Percentiles rank a stretch among this genome's conserved stretches.
These are phyloP conservation scores for Burhinus bistriatus DNA, from an alignment of 2,113 vertebrate species.

Conservation along the genomic window DNA sequence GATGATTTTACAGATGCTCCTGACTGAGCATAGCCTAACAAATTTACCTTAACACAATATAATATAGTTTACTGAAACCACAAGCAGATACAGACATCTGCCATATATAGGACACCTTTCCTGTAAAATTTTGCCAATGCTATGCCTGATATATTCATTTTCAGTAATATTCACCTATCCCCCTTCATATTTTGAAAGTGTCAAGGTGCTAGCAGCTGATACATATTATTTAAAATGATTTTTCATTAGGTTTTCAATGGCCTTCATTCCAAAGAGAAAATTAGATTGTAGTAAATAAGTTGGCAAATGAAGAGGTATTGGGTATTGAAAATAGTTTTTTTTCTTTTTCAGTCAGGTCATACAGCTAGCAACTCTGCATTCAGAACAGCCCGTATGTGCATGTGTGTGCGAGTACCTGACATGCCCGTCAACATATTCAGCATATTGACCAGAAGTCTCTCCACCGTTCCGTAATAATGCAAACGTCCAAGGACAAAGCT, in stretches of 20 bases:
- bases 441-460: not conserved
- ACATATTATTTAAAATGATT: not conserved
- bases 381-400: not conserved
- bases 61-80: slow-evolving; percentile 17
- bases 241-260: not conserved
- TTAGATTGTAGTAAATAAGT: not conserved
- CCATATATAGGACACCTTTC: not conserved
- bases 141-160: not conserved
- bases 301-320: not conserved
- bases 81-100: slow-evolving; percentile 42
- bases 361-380: not conserved
- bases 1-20: slow-evolving; percentile 33
- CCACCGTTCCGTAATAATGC: not conserved
- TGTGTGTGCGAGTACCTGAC: not conserved
- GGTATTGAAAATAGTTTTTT: not conserved
- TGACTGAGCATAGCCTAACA: not conserved
- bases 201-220: not conserved
- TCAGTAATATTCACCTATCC: not conserved
- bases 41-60: not conserved
- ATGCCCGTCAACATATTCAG: not conserved
- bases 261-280: not conserved
- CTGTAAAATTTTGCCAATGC: not conserved
- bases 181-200: not conserved
- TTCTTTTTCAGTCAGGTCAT: not conserved
- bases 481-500: not conserved